Conservation (phyloP, 2,113 vertebrate genomes). For the Labrus mixtus region DNA sequence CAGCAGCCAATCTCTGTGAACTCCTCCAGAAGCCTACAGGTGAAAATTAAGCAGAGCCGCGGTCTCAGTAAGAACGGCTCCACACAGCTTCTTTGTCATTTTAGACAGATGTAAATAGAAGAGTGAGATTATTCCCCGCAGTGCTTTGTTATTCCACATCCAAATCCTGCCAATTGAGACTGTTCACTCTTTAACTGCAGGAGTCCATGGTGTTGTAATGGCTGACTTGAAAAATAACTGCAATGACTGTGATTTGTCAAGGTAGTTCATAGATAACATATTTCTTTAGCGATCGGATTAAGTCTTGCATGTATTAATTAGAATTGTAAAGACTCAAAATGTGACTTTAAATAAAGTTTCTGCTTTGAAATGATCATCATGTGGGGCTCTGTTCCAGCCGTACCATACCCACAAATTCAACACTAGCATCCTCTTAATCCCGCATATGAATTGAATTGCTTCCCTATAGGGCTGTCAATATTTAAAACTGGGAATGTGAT, state of each 20-base stretch:
- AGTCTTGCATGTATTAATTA: too few relatives aligned
- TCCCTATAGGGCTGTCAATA: too few relatives aligned
- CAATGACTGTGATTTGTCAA: background rate
- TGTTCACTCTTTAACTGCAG: background rate
- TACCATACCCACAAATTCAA: too few relatives aligned
- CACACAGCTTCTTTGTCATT: constrained; percentile 25
- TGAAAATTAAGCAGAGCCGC: constrained; percentile 29
- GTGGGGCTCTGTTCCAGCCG: too few relatives aligned
- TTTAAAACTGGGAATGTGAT: too few relatives aligned
- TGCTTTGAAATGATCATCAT: too few relatives aligned
- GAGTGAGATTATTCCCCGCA: constrained; percentile 5
- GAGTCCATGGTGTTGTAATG: background rate
- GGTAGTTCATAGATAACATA: too few relatives aligned
- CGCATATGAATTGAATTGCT: too few relatives aligned
- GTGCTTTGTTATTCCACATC: background rate
- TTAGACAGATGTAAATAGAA: constrained; percentile 19
- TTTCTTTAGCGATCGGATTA: background rate
- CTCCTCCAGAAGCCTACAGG: constrained; percentile 8
- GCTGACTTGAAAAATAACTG: background rate
- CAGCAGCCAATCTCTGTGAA: constrained; percentile 37
- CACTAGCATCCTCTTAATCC: too few relatives aligned
- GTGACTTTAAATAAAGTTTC: too few relatives aligned
- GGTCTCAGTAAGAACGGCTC: background rate
- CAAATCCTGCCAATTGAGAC: constrained; percentile 6
- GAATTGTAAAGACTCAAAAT: too few relatives aligned